Conservation (phyloP, 2,888 invertebrate species). For the Thymelicus sylvestris region DNA sequence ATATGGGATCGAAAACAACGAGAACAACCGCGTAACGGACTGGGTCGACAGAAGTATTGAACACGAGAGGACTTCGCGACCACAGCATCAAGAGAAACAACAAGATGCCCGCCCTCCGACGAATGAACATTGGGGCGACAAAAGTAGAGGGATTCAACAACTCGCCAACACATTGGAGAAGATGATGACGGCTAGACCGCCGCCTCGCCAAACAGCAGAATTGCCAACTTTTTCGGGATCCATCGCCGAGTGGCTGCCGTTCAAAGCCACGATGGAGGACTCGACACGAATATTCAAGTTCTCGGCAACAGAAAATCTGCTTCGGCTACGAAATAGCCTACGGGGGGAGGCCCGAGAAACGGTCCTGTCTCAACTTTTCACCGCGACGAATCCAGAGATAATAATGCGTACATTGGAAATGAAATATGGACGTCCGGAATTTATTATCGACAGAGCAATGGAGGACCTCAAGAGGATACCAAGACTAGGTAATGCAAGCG, state of each 20-base stretch:
- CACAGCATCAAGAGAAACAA: background rate
- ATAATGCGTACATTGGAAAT: background rate
- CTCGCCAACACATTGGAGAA: background rate
- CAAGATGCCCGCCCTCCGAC: background rate
- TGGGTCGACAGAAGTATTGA: no score
- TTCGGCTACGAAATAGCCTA: background rate
- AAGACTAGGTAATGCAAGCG: no score
- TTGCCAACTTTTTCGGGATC: background rate
- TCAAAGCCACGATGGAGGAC: background rate
- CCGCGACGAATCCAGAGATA: background rate
- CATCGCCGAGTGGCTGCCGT: background rate
- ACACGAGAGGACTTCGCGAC: background rate
- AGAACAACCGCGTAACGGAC: no score
- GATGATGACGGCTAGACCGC: background rate
- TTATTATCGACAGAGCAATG: background rate
- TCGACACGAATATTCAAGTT: background rate
- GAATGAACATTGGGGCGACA: conserved; percentile 5
- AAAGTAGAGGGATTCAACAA: background rate
- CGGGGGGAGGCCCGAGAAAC: background rate
- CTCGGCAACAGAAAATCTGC: background rate
- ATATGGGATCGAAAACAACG: no score
- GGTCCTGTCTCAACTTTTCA: background rate
- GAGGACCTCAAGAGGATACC: background rate
- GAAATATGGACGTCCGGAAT: background rate
- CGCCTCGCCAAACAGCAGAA: background rate